These are phyloP conservation scores for Graphium colonna DNA, from an alignment of 2,888 invertebrate genomes.

Conservation along the genomic window DNA sequence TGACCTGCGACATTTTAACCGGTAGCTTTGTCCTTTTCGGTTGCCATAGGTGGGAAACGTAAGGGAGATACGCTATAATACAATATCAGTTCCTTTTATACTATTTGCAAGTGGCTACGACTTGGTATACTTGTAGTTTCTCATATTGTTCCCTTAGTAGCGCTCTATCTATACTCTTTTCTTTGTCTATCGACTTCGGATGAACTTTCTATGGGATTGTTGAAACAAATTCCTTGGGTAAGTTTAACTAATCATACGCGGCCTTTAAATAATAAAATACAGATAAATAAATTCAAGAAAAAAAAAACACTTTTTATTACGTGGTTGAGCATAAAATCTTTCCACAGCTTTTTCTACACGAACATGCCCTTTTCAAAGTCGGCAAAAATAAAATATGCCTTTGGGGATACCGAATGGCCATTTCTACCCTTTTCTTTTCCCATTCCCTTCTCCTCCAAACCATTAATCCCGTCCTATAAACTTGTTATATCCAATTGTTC, in stretches of 20 bases:
- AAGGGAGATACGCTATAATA: constrained; percentile 63
- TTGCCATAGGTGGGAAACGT: constrained; percentile 43
- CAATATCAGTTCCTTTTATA: constrained; percentile 73
- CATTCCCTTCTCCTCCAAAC: too few species aligned
- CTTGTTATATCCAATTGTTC: too few species aligned
- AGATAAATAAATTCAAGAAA: too few species aligned
- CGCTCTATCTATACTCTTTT: constrained; percentile 37
- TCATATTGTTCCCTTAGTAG: constrained; percentile 62
- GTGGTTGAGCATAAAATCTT: too few species aligned
- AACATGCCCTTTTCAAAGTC: too few species aligned
- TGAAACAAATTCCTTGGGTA: not conserved
- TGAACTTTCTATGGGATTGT: constrained; percentile 22
- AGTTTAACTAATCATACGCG: not conserved
- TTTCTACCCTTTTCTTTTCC: too few species aligned
- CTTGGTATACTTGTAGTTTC: constrained; percentile 60
- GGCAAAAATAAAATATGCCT: too few species aligned
- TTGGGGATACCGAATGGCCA: too few species aligned
- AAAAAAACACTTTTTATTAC: too few species aligned
- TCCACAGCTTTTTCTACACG: too few species aligned
- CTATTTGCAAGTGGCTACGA: constrained; percentile 68
- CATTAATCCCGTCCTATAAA: too few species aligned
- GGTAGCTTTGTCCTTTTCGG: constrained; percentile 53
- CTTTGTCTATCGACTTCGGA: constrained; percentile 29
- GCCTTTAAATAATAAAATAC: not conserved
- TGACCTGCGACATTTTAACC: constrained; percentile 79